Percentiles rank a stretch among this genome's conserved stretches.
Evolutionary conservation across 2,888 invertebrate species (phyloP).

Genomic region (Polyommatus iphigenia): DNA sequence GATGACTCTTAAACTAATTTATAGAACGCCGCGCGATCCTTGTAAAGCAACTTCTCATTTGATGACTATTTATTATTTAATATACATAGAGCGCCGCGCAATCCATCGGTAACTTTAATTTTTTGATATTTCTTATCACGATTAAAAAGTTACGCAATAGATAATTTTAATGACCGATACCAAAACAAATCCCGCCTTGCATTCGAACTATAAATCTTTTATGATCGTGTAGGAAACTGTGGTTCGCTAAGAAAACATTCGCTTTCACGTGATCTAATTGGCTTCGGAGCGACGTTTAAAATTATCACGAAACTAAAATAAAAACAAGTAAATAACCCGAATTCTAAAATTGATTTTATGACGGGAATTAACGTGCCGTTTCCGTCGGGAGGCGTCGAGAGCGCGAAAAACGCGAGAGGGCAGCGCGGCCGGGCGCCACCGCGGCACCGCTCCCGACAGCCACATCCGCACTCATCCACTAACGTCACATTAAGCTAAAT

Average conservation of each 20-base stretch:
- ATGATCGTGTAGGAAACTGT: constrained; percentile 28
- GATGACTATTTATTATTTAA: neutral
- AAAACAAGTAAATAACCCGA: constrained; percentile 80
- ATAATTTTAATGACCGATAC: constrained; percentile 16
- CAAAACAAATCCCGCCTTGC: constrained; percentile 21
- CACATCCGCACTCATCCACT: constrained; percentile 48
- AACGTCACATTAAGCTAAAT: constrained; percentile 37
- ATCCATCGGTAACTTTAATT: neutral
- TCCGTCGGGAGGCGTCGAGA: constrained; percentile 79
- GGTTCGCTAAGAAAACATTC: constrained; percentile 41
- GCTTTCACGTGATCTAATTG: constrained; percentile 75
- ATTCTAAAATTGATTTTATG: constrained; percentile 80
- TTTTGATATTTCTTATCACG: neutral
- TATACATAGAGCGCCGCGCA: neutral
- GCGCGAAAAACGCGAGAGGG: constrained; percentile 64
- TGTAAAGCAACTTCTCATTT: neutral
- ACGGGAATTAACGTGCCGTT: constrained; percentile 81
- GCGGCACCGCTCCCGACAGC: constrained; percentile 55
- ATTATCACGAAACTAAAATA: constrained; percentile 78
- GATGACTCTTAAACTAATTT: neutral
- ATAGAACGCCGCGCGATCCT: neutral
- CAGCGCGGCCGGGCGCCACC: constrained; percentile 50
- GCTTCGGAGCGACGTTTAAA: constrained; percentile 73
- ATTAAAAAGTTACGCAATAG: neutral
- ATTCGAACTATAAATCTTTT: constrained; percentile 31